Evolutionary conservation across 2,888 invertebrate species (phyloP).

Genomic region (Mechanitis messenoides): DNA sequence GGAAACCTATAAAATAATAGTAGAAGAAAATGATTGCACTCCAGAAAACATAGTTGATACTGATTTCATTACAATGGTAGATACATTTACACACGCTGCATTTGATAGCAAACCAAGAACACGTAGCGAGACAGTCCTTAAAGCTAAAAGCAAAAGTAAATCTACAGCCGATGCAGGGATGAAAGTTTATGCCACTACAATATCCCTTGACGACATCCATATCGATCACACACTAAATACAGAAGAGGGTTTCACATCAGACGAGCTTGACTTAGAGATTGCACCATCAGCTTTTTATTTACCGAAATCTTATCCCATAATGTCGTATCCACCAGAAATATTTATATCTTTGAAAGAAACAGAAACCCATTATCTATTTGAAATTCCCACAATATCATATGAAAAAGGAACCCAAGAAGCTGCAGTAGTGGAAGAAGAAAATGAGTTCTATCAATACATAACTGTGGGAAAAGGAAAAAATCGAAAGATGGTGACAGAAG

Average conservation of each 20-base stretch:
- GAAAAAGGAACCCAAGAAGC: slow-evolving; percentile 78
- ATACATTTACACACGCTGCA: slow-evolving; percentile 54
- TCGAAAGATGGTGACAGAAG: slow-evolving; percentile 80
- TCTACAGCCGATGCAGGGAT: slow-evolving; percentile 44
- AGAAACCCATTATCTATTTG: slow-evolving; percentile 78
- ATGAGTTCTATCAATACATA: slow-evolving; percentile 80
- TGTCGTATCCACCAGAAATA: slow-evolving; percentile 74
- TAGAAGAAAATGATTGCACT: slow-evolving; percentile 48
- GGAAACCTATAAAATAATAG: slow-evolving; percentile 41
- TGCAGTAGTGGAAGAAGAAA: slow-evolving; percentile 75
- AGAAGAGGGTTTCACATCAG: slow-evolving; percentile 48
- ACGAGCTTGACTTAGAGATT: slow-evolving; percentile 44
- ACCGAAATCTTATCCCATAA: slow-evolving; percentile 47
- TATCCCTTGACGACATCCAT: slow-evolving; percentile 70
- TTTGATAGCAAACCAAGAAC: slow-evolving; percentile 47
- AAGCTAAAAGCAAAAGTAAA: slow-evolving; percentile 39
- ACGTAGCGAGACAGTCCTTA: slow-evolving; percentile 45
- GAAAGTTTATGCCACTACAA: slow-evolving; percentile 66
- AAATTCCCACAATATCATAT: slow-evolving; percentile 79
- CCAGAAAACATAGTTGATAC: slow-evolving; percentile 54
- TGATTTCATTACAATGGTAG: slow-evolving; percentile 52
- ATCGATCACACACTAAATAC: slow-evolving; percentile 70
- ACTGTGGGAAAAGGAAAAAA: slow-evolving; percentile 81
- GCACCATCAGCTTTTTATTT: slow-evolving; percentile 66
- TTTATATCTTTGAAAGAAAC: slow-evolving; percentile 81